Evolutionary conservation across 2,113 vertebrate species (phyloP).

Genomic region (Neolamprologus devosi): DNA sequence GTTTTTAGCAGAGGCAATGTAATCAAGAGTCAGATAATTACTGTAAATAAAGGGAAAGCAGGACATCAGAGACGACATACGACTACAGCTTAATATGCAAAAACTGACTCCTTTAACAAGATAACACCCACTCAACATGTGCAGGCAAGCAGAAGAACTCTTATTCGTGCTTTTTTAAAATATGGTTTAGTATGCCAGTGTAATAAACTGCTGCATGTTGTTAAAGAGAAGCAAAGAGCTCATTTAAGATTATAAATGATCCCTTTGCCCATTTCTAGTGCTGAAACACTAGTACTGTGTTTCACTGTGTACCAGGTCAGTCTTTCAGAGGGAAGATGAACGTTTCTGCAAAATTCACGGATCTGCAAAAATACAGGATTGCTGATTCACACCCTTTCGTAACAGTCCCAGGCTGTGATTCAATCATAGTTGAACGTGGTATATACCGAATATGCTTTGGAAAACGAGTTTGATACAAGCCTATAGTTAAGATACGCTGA

Average conservation of each 20-base stretch:
- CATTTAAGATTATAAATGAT: not conserved
- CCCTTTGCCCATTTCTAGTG: not conserved
- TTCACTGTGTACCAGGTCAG: not conserved
- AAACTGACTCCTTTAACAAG: not conserved
- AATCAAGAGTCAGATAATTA: not conserved
- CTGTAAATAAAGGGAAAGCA: not conserved
- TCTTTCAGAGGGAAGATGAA: not conserved
- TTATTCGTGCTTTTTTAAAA: not conserved
- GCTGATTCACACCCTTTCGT: not conserved
- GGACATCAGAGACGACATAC: fast-evolving
- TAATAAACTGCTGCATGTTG: not conserved
- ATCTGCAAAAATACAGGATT: not conserved
- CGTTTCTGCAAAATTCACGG: not conserved
- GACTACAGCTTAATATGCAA: not conserved
- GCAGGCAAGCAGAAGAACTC: not conserved
- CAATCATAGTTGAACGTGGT: not conserved
- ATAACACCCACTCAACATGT: not conserved
- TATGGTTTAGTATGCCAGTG: not conserved
- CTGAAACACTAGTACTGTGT: not conserved
- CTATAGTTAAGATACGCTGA: not conserved
- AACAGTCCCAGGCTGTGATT: not conserved
- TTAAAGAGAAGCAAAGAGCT: not conserved
- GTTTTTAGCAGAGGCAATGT: not conserved
- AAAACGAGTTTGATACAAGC: not conserved
- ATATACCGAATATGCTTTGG: not conserved